phyloP scores from a whole-genome alignment of 2,113 vertebrate species.

The Turdus rufiventris region DNA sequence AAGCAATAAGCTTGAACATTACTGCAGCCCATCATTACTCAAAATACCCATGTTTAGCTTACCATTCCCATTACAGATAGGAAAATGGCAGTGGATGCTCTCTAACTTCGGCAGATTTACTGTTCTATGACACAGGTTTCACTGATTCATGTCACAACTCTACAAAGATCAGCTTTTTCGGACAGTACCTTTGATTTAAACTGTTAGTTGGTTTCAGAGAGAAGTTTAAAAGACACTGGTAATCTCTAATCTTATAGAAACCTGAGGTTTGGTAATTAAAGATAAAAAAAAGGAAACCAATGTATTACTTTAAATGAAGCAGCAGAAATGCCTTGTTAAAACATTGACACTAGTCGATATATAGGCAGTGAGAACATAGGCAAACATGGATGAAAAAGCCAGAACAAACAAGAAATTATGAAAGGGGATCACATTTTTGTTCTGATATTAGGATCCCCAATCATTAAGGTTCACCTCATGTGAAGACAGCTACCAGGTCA shows the following conservation, averaged over 20 bases:
- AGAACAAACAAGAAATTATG: background rate
- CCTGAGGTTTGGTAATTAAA: background rate
- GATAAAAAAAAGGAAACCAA: background rate
- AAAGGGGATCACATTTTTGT: background rate
- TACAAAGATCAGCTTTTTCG: background rate
- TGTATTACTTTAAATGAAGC: background rate
- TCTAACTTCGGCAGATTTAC: background rate
- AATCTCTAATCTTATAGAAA: background rate
- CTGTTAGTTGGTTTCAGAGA: background rate
- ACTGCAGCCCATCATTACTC: background rate
- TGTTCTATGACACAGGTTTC: background rate
- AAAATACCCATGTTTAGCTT: background rate
- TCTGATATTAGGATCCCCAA: background rate
- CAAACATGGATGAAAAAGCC: background rate
- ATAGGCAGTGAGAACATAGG: background rate
- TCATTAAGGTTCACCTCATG: background rate
- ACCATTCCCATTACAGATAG: background rate
- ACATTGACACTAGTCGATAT: background rate
- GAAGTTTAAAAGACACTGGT: background rate
- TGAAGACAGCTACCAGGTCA: background rate
- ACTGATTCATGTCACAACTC: accelerated
- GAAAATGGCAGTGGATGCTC: background rate
- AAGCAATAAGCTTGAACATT: background rate
- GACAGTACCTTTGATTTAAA: background rate
- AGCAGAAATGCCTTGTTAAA: background rate